Percentiles rank a stretch among this genome's conserved stretches.
phyloP scores from a whole-genome alignment of 92 coral and sea anemone species.

The Galaxea fascicularis region DNA sequence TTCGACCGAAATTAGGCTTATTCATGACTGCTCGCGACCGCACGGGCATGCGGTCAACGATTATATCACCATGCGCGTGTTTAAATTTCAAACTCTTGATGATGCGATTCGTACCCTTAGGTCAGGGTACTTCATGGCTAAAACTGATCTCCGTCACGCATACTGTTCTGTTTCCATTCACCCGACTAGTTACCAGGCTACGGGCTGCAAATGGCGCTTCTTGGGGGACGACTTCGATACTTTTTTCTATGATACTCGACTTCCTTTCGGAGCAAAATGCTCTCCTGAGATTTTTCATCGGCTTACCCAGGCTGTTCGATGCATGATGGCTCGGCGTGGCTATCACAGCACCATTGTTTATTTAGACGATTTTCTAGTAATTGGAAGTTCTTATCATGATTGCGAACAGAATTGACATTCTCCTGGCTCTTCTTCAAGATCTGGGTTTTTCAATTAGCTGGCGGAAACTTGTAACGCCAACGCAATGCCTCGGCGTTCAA shows the following conservation, averaged over 20 bases:
- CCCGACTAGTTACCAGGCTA: slow-evolving; percentile 23
- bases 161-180: slow-evolving; percentile 41
- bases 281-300: slow-evolving; percentile 32
- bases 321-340: neutral
- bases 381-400: neutral
- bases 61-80: slow-evolving; percentile 11
- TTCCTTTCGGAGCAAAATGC: slow-evolving; percentile 30
- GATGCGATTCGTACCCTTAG: slow-evolving; percentile 3
- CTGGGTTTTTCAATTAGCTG: slow-evolving; percentile 22
- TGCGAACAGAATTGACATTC: neutral
- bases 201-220: slow-evolving; percentile 35
- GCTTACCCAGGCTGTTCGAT: no score
- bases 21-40: slow-evolving; percentile 57
- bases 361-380: no score
- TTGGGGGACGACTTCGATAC: neutral
- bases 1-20: slow-evolving; percentile 34
- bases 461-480: neutral
- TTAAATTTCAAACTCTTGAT: slow-evolving; percentile 45
- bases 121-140: slow-evolving; percentile 14
- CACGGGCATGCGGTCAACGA: slow-evolving; percentile 43
- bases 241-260: slow-evolving; percentile 27
- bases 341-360: neutral
- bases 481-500: neutral
- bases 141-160: slow-evolving; percentile 12
- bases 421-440: neutral